Conservation (phyloP, 2,113 vertebrate species). For the Bujurquina vittata region DNA sequence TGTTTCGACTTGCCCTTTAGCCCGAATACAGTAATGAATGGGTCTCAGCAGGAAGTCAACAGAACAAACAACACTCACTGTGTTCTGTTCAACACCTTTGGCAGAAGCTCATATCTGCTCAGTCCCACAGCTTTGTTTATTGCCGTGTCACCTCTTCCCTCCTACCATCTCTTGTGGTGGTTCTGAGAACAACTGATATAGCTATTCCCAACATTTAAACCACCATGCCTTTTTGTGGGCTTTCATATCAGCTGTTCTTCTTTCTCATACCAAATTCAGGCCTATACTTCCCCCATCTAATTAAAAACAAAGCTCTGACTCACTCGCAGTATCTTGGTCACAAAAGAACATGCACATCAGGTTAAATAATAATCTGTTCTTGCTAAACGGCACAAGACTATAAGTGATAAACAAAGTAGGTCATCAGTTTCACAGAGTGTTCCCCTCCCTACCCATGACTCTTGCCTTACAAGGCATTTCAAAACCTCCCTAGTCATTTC, state of each 20-base stretch:
- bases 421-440: constrained; percentile 2
- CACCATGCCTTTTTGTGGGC: not conserved
- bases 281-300: not conserved
- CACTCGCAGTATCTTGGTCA: not conserved
- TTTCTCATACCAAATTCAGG: not conserved
- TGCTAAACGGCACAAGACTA: not conserved
- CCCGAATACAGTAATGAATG: constrained; percentile 52
- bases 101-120: constrained; percentile 31
- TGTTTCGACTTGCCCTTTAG: constrained; percentile 42
- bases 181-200: constrained; percentile 10
- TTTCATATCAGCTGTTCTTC: not conserved
- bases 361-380: not conserved
- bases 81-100: constrained; percentile 55
- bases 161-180: not conserved
- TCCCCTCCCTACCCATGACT: not conserved
- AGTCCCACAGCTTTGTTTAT: constrained; percentile 42
- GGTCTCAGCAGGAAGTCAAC: constrained; percentile 35
- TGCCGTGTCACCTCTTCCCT: not conserved
- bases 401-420: constrained; percentile 15
- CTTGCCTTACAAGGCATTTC: constrained; percentile 42
- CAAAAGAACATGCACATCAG: not conserved
- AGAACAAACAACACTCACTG: constrained; percentile 50
- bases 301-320: constrained; percentile 16
- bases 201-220: not conserved
- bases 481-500: constrained; percentile 42